These are phyloP conservation scores for Prorops nasuta DNA, from an alignment of 1,140 invertebrate genomes.

Conservation along the genomic window DNA sequence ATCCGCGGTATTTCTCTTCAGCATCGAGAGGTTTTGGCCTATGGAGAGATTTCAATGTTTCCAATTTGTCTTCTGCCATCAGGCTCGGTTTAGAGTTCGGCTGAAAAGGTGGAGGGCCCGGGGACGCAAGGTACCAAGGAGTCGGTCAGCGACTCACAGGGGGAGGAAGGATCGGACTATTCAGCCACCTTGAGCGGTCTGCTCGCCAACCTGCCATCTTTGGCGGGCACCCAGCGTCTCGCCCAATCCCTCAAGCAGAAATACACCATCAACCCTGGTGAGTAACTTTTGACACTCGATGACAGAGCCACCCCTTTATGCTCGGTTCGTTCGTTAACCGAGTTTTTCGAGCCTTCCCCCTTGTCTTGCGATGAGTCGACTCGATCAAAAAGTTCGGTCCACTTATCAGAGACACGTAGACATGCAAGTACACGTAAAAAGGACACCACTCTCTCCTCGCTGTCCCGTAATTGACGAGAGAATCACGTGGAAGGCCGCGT, in stretches of 20 bases:
- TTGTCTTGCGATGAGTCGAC: no score
- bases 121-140: constrained; percentile 47
- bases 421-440: no score
- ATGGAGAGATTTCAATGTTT: no score
- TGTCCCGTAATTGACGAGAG: no score
- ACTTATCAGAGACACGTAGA: no score
- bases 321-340: constrained; percentile 20
- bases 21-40: no score
- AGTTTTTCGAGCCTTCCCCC: not conserved
- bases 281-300: constrained; percentile 26
- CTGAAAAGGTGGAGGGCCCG: constrained; percentile 57
- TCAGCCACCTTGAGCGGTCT: constrained; percentile 48
- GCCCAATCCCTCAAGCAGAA: constrained; percentile 52
- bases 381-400: no score
- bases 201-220: constrained; percentile 50
- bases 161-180: constrained; percentile 45
- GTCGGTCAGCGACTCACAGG: constrained; percentile 52
- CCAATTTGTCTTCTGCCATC: no score
- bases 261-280: constrained; percentile 51
- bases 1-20: no score
- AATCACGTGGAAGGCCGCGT: no score
- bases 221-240: constrained; percentile 54
- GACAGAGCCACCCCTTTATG: constrained; percentile 9
- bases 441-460: no score
- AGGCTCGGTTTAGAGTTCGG: constrained; percentile 50